Percentiles rank a stretch among this genome's conserved stretches.
Evolutionary conservation across 2,113 vertebrate species (phyloP).

Genomic region (Cynopterus brachyotis): DNA sequence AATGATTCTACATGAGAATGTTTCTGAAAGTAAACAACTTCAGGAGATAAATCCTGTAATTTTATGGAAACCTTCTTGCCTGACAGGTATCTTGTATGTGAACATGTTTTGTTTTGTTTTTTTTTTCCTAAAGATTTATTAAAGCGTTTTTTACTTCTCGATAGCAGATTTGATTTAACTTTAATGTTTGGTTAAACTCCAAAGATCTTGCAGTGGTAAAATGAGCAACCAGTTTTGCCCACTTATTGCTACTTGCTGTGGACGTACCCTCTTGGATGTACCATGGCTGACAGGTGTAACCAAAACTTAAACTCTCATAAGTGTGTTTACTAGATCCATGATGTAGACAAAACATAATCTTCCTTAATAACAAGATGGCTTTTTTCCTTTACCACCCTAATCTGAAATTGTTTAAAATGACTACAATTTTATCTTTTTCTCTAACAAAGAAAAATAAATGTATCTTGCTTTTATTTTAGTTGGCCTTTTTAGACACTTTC

Average conservation of each 20-base stretch:
- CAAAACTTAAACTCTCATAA: neutral
- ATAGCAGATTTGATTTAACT: neutral
- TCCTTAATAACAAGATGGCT: neutral
- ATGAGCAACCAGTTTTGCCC: neutral
- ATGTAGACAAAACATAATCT: neutral
- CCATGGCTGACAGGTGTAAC: neutral
- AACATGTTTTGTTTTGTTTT: too few species aligned
- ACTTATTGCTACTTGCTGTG: neutral
- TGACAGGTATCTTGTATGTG: neutral
- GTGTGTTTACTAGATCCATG: neutral
- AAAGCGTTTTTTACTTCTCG: neutral
- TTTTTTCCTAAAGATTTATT: conserved; percentile 5
- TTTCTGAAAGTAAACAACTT: conserved; percentile 16
- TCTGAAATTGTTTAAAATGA: conserved; percentile 27
- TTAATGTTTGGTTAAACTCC: conserved; percentile 4
- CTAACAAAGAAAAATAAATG: conserved; percentile 38
- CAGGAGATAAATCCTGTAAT: neutral
- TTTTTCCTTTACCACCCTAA: neutral
- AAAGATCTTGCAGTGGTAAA: neutral
- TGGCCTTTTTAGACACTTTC: conserved; percentile 9
- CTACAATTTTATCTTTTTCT: neutral
- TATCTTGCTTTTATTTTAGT: conserved; percentile 48
- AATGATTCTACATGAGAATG: conserved; percentile 2
- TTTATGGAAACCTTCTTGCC: neutral
- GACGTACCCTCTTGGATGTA: neutral